Conservation (phyloP, 2,797 vertebrate genomes). For the Ibycter americanus region DNA sequence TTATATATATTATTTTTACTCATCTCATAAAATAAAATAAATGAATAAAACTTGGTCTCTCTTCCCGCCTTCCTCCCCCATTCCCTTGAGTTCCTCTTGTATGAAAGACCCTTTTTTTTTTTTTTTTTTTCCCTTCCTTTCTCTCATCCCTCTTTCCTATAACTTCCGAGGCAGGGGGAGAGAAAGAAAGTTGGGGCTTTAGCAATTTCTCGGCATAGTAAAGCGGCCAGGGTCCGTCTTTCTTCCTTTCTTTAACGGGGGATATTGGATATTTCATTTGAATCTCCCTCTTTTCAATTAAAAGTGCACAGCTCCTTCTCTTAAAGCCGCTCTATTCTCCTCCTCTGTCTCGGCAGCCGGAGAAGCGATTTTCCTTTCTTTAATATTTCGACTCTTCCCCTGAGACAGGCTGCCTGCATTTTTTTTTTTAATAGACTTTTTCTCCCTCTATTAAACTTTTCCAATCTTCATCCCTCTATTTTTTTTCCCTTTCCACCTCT, state of each 20-base stretch:
- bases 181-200: conserved; percentile 39
- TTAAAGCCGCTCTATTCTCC: conserved; percentile 21
- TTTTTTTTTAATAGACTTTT: conserved; percentile 56
- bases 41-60: conserved; percentile 56
- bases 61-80: conserved; percentile 1
- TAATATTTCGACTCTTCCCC: conserved; percentile 60
- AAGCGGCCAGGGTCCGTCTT: conserved; percentile 19
- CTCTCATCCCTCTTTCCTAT: conserved; percentile 45
- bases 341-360: conserved; percentile 13
- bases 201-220: conserved; percentile 18
- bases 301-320: conserved; percentile 49
- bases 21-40: conserved; percentile 71
- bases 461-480: conserved; percentile 30
- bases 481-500: not conserved
- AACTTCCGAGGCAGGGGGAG: conserved; percentile 5
- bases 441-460: conserved; percentile 65
- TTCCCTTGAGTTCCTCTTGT: conserved; percentile 23
- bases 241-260: conserved; percentile 51
- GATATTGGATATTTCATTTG: conserved; percentile 70
- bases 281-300: conserved; percentile 70
- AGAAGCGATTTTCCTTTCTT: conserved; percentile 67
- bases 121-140: not conserved
- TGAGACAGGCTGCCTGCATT: not conserved
- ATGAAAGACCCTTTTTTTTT: conserved; percentile 25
- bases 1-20: conserved; percentile 63